A percentile compares a stretch with the other conserved stretches of the same genome.
These are phyloP conservation scores for Parazoanthus darwini DNA, from an alignment of 92 coral and sea anemone species.

Conservation along the genomic window DNA sequence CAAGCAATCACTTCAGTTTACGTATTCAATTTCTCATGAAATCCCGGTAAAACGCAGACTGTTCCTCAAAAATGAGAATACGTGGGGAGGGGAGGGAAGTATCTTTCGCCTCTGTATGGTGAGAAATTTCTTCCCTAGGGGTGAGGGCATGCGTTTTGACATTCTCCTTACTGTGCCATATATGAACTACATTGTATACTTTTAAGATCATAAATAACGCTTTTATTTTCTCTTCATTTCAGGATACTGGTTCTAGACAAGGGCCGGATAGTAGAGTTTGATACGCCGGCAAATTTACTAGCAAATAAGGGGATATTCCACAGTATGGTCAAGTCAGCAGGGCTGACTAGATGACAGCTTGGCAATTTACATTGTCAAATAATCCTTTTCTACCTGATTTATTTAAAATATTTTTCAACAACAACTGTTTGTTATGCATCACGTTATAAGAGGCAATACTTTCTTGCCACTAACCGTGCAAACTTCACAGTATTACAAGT, in stretches of 20 bases:
- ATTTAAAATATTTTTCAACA: background rate
- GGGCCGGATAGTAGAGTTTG: constrained; percentile 2
- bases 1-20: too few species aligned
- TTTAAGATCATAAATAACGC: too few species aligned
- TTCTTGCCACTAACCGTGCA: background rate
- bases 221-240: background rate
- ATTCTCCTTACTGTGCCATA: too few species aligned
- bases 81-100: too few species aligned
- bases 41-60: too few species aligned
- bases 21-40: too few species aligned
- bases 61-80: too few species aligned
- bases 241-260: constrained; percentile 21
- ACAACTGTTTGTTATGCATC: background rate
- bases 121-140: too few species aligned
- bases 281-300: constrained; percentile 11
- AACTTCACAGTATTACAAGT: background rate
- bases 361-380: background rate
- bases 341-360: background rate
- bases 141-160: too few species aligned
- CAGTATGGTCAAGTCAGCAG: background rate
- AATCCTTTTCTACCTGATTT: background rate
- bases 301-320: constrained; percentile 1
- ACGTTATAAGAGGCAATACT: background rate
- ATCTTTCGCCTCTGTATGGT: too few species aligned
- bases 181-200: background rate